Conservation (phyloP, 92 coral and sea anemone species). For the Metridium senile region DNA sequence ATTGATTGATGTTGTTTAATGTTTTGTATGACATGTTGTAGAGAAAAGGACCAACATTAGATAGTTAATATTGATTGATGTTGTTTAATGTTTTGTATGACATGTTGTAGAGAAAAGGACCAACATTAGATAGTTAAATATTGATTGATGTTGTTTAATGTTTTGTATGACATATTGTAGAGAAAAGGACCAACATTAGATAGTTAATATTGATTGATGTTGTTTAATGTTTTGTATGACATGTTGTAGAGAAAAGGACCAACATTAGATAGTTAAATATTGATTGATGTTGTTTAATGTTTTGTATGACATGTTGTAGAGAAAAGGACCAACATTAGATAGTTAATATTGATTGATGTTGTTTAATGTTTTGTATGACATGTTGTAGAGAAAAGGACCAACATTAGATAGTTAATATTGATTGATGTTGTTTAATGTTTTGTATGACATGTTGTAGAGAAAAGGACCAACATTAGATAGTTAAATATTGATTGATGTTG, state of each 20-base stretch:
- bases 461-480: too few relatives aligned
- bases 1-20: neutral
- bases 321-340: too few relatives aligned
- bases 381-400: slow-evolving; percentile 61
- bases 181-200: too few relatives aligned
- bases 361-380: neutral
- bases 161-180: slow-evolving; percentile 27
- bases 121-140: too few relatives aligned
- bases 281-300: neutral
- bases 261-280: too few relatives aligned
- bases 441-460: neutral
- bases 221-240: neutral
- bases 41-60: too few relatives aligned
- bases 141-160: neutral
- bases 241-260: slow-evolving; percentile 60
- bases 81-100: neutral
- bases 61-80: too few relatives aligned
- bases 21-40: slow-evolving; percentile 28
- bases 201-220: too few relatives aligned
- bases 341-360: too few relatives aligned
- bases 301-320: slow-evolving; percentile 29
- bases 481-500: too few relatives aligned
- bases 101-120: slow-evolving; percentile 58
- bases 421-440: neutral
- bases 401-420: too few relatives aligned